Percentiles rank a stretch among this genome's conserved stretches.
phyloP scores from a whole-genome alignment of 2,113 vertebrate genomes.

The Okapia johnstoni region DNA sequence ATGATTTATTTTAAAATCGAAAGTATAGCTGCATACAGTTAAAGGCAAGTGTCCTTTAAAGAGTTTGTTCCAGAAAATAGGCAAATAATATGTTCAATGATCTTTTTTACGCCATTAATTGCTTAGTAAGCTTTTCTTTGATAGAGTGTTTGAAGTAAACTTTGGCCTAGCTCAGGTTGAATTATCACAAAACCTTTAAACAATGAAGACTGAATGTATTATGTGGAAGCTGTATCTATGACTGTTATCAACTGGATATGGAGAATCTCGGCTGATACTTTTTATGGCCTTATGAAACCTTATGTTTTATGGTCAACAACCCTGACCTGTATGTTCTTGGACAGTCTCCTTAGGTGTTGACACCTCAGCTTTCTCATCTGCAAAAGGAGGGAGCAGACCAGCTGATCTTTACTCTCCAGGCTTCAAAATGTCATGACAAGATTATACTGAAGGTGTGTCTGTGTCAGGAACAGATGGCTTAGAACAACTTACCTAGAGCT shows the following conservation, averaged over 20 bases:
- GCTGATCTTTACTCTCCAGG: neutral
- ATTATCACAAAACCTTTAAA: conserved; percentile 10
- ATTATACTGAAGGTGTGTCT: neutral
- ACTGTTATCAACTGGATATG: neutral
- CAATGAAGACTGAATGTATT: neutral
- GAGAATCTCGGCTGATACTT: neutral
- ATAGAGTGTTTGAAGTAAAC: conserved; percentile 21
- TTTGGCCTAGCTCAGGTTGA: conserved; percentile 2
- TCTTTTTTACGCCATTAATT: conserved; percentile 9
- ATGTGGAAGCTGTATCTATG: neutral
- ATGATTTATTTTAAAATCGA: conserved; percentile 43
- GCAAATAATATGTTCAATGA: neutral
- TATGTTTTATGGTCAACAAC: neutral
- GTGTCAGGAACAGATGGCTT: neutral
- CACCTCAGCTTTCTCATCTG: neutral
- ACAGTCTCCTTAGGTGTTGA: neutral
- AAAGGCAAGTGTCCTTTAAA: conserved; percentile 35
- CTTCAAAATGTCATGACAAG: neutral
- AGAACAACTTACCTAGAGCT: neutral
- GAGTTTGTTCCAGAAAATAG: neutral
- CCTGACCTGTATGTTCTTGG: neutral
- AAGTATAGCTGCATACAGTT: neutral
- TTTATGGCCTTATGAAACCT: conserved; percentile 23
- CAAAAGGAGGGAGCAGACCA: neutral
- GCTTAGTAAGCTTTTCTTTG: conserved; percentile 41